A percentile compares a stretch with the other conserved stretches of the same genome.
Evolutionary conservation across 2,888 invertebrate species (phyloP).

Genomic region (Germaria angustata): DNA sequence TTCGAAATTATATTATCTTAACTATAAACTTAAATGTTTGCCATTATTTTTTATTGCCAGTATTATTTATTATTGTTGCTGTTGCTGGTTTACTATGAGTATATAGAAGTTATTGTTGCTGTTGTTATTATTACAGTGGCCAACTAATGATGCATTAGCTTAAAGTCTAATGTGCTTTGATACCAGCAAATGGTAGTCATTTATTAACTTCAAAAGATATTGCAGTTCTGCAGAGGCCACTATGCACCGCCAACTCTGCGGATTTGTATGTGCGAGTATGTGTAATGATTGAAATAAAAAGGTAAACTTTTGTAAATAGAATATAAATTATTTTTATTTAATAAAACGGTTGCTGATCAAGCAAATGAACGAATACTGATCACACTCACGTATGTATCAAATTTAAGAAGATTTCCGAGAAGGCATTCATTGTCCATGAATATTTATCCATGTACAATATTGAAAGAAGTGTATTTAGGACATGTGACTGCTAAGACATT

Average conservation of each 20-base stretch:
- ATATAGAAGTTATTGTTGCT: constrained; percentile 8
- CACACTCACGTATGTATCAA: too few species aligned
- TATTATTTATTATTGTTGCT: constrained; percentile 28
- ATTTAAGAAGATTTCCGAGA: too few species aligned
- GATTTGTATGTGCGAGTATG: background rate
- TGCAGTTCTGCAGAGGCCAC: background rate
- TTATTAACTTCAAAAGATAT: constrained; percentile 61
- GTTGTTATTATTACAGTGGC: constrained; percentile 53
- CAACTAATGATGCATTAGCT: constrained; percentile 66
- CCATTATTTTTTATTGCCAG: constrained; percentile 54
- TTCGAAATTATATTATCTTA: constrained; percentile 43
- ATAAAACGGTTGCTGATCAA: constrained; percentile 51
- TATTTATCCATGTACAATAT: too few species aligned
- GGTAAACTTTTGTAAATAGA: constrained; percentile 46
- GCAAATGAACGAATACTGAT: constrained; percentile 37
- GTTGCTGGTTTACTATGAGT: background rate
- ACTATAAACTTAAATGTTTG: constrained; percentile 59
- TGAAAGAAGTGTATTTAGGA: too few species aligned
- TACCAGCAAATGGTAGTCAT: constrained; percentile 62
- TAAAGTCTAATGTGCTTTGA: constrained; percentile 65
- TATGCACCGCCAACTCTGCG: background rate
- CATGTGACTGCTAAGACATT: too few species aligned
- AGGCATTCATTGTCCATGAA: too few species aligned
- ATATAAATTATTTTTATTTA: constrained; percentile 56
- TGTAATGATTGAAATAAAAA: constrained; percentile 47